Base-by-base conservation (phyloP, 1,140 invertebrate species). In the Neodiprion pinetum region DNA sequence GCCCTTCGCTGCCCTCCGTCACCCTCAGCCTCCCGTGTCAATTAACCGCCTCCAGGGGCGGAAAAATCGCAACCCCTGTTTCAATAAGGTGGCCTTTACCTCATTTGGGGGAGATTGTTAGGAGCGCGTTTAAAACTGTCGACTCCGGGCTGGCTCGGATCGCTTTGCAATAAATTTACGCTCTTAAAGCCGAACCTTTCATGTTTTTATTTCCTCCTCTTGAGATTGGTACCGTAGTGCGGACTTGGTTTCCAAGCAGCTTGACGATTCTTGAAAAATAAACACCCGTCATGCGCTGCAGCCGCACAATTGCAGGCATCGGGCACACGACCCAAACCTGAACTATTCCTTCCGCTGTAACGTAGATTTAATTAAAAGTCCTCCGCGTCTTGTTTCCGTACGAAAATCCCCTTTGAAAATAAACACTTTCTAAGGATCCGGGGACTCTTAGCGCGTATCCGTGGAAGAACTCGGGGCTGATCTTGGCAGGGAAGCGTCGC, bases 21-120 rank as follows among this genome's bases (percentile, higher is more conserved):
- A 40, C 28, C 28, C 28, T 40, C 28, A 40, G 28, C 28, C 74
- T 82, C 80, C 80, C 83, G 82, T 89, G 88, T 88, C 87, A 89
- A 88, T 89, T 89, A 89, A 89, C 86, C 86, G 85, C 83, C 82
- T 83, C 74, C 80, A 79, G 78, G 76, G 76, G 77, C 82, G 85
- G 84, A 88, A 88, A 89, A 89, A 88, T 88, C 85, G 85, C 84
- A 80, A 87, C 87, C 88, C 86, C 85, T 85, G 85, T 88, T 88
- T 88, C 87, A 88, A 88, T 88, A 89, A 88, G 86, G 86, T 86
- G 82, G 85, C 86, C 85, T 88, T 89, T 89, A 88, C 87, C 87
- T 89, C 87, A 88, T 88, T 88, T 88, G 79, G 84, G 85, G 84
- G 80, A 87, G 85, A 86, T 88, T 87, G 85, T 86, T 86, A 85